Percentiles rank a stretch among this genome's conserved stretches.
These are phyloP conservation scores for Epicampocera succincta DNA, from an alignment of 2,888 invertebrate species.

Conservation along the genomic window DNA sequence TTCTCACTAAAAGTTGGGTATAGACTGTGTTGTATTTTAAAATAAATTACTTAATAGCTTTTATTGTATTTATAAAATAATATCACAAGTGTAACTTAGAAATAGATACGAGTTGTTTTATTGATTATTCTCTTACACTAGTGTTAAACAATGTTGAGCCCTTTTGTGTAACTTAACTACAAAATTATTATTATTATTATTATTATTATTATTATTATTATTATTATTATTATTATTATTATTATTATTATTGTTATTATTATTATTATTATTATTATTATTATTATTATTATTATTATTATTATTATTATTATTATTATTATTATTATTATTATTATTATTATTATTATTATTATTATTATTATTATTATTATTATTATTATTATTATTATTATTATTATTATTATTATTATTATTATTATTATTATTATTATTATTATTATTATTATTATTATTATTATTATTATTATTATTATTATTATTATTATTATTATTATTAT, in stretches of 20 bases:
- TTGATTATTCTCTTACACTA: conserved; percentile 6
- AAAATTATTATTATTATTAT: not conserved
- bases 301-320: not conserved
- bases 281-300: conserved; percentile 1
- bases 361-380: not conserved
- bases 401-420: not conserved
- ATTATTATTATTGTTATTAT: not conserved
- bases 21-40: not conserved
- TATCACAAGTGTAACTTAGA: conserved; percentile 61
- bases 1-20: not conserved
- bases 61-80: conserved; percentile 59
- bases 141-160: conserved; percentile 49
- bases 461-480: conserved; percentile 1
- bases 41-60: conserved; percentile 5
- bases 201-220: not conserved
- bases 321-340: not conserved
- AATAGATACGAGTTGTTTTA: too few species aligned
- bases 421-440: not conserved
- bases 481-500: not conserved
- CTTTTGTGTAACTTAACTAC: conserved; percentile 28
- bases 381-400: not conserved
- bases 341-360: not conserved
- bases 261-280: not conserved
- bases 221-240: not conserved
- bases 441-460: not conserved